Conservation (phyloP, 92 coral and sea anemone genomes). For the Montipora capitata region DNA sequence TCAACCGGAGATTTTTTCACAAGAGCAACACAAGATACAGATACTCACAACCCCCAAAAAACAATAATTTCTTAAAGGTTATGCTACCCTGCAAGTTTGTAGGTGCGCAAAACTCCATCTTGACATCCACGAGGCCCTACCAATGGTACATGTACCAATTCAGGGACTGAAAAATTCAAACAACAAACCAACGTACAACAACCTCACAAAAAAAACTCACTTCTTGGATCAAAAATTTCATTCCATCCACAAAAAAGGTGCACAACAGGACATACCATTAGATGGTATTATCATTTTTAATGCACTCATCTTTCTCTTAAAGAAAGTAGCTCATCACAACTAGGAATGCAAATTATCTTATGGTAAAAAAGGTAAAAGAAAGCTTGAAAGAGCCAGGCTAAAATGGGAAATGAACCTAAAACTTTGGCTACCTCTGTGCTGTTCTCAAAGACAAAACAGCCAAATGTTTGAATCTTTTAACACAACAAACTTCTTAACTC, state of each 20-base stretch:
- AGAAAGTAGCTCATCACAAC: too few relatives aligned
- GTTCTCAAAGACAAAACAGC: too few relatives aligned
- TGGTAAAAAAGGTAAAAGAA: too few relatives aligned
- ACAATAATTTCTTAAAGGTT: constrained; percentile 3
- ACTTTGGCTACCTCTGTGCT: too few relatives aligned
- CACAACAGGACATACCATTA: neutral
- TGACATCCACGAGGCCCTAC: constrained; percentile 53
- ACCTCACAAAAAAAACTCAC: neutral
- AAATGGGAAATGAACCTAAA: too few relatives aligned
- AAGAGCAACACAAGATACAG: neutral
- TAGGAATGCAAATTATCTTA: too few relatives aligned
- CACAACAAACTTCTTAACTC: too few relatives aligned
- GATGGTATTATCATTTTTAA: neutral
- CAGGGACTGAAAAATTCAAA: constrained; percentile 60
- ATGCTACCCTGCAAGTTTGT: constrained; percentile 60
- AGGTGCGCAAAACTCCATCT: constrained; percentile 60
- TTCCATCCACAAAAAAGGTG: neutral
- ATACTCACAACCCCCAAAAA: constrained; percentile 11
- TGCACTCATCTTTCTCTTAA: too few relatives aligned
- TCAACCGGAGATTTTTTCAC: neutral
- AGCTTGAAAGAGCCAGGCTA: too few relatives aligned
- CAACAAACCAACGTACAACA: constrained; percentile 59
- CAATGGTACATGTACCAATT: constrained; percentile 25
- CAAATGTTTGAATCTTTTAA: too few relatives aligned
- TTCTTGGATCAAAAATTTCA: neutral